Evolutionary conservation across 2,113 vertebrate species (phyloP), one percentile per base, ranked within the genome.

Genomic region (Melanocharis versteri): DNA sequence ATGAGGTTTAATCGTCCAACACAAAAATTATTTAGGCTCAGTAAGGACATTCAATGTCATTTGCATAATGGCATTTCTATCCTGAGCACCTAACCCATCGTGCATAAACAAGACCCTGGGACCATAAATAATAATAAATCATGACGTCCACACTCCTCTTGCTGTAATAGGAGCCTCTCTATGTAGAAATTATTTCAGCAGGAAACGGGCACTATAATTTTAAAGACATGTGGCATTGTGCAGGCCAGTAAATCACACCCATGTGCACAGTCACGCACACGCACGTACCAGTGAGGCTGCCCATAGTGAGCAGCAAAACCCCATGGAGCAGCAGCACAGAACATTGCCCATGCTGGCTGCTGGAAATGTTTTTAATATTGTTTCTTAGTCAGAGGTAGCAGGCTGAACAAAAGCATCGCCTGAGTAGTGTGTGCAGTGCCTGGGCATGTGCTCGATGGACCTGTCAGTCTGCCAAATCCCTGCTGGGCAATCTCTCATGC

Each of bases 31-130:
- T 98, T 98, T 98, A 98, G 98, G 96, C 97, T 97, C 96, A 95
- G 98, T 98, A 98, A 98, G 98, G 98, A 98, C 98, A 98, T 98
- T 98, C 98, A 98, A 98, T 98, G 96, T 97, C 97, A 99, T 99
- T 99, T 99, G 98, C 99, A 99, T 99, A 99, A 99, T 99, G 98
- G 98, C 98, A 98, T 99, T 99, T 99, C 98, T 98, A 98, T 97
- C 98, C 94, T 90, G 97, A 91, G 97, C 98, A 98, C 98, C 98
- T 98, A 98, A 98, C 98, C 98, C 98, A 94, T 98, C 97, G 98
- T 97, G 98, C 98, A 98, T 98, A 98, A 98, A 98, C 98, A 98
- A 98, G 98, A 97, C 97, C 97, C 97, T 96, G 97, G 97, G 97
- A 98, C 98, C 97, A 98, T 98, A 98, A 98, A 98, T 98, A 98